phyloP scores from a whole-genome alignment of 2,888 invertebrate species.

The Trissolcus brochymenae region DNA sequence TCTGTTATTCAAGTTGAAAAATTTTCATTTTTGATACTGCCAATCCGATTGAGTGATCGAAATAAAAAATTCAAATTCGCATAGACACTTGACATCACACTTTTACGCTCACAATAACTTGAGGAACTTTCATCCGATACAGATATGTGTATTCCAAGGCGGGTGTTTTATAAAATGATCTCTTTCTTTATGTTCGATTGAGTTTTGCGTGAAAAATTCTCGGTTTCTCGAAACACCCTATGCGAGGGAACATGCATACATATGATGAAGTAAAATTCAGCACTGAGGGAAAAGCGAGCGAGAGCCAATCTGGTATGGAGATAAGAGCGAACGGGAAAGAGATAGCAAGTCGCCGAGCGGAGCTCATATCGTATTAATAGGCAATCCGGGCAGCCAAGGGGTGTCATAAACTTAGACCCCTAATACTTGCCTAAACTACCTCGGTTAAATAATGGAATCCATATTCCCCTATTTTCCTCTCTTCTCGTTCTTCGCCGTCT shows the following conservation, averaged over 20 bases:
- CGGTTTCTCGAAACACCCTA: slow-evolving; percentile 33
- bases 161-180: slow-evolving; percentile 33
- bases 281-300: slow-evolving; percentile 54
- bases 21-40: too few relatives aligned
- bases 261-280: slow-evolving; percentile 60
- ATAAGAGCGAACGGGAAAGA: slow-evolving; percentile 53
- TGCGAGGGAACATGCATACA: slow-evolving; percentile 46
- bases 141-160: slow-evolving; percentile 26
- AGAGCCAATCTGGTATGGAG: slow-evolving; percentile 32
- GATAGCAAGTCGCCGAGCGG: slow-evolving; percentile 64
- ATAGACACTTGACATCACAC: background rate
- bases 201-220: slow-evolving; percentile 45
- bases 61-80: too few relatives aligned
- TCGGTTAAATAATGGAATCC: slow-evolving; percentile 76
- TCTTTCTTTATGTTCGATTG: slow-evolving; percentile 53
- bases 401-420: slow-evolving; percentile 77
- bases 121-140: slow-evolving; percentile 14
- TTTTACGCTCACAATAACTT: slow-evolving; percentile 30
- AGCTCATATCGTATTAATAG: slow-evolving; percentile 77
- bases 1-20: too few relatives aligned
- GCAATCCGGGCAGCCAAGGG: slow-evolving; percentile 76
- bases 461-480: slow-evolving; percentile 65
- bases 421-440: slow-evolving; percentile 76
- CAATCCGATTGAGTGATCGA: too few relatives aligned
- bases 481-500: slow-evolving; percentile 43